These are phyloP conservation scores for Bombyx huttoni DNA, from an alignment of 2,888 invertebrate genomes.

Conservation along the genomic window DNA sequence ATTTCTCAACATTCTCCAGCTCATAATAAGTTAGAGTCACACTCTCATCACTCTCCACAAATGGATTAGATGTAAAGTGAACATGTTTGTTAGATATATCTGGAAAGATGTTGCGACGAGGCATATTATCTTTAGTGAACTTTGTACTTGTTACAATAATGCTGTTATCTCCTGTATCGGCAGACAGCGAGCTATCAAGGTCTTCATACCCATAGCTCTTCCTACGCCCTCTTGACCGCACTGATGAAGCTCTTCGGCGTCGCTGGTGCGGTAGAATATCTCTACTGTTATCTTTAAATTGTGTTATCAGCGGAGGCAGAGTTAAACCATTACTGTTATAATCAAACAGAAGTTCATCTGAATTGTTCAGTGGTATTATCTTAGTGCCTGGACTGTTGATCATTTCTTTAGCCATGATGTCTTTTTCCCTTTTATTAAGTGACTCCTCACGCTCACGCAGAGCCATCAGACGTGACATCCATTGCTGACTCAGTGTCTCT, in stretches of 20 bases:
- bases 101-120: conserved; percentile 54
- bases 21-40: conserved; percentile 63
- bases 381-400: conserved; percentile 46
- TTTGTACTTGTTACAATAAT: conserved; percentile 68
- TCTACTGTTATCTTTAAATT: conserved; percentile 17
- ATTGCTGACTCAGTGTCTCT: conserved; percentile 68
- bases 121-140: conserved; percentile 57
- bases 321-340: conserved; percentile 51
- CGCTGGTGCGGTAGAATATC: conserved; percentile 33
- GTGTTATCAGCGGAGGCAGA: conserved; percentile 42
- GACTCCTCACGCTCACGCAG: conserved; percentile 65
- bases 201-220: conserved; percentile 65
- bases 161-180: conserved; percentile 69
- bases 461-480: conserved; percentile 69
- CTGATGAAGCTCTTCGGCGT: conserved; percentile 32
- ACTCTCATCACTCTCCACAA: conserved; percentile 64
- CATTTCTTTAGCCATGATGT: conserved; percentile 56
- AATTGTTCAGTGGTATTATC: conserved; percentile 28
- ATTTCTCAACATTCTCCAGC: conserved; percentile 36
- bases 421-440: conserved; percentile 62
- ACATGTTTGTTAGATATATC: conserved; percentile 51
- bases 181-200: conserved; percentile 72
- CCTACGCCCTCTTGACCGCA: conserved; percentile 32
- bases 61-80: conserved; percentile 62
- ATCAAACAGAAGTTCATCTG: conserved; percentile 15